These are phyloP conservation scores for Drosophila kikkawai DNA, from an alignment of 1,140 invertebrate genomes.

Conservation along the genomic window DNA sequence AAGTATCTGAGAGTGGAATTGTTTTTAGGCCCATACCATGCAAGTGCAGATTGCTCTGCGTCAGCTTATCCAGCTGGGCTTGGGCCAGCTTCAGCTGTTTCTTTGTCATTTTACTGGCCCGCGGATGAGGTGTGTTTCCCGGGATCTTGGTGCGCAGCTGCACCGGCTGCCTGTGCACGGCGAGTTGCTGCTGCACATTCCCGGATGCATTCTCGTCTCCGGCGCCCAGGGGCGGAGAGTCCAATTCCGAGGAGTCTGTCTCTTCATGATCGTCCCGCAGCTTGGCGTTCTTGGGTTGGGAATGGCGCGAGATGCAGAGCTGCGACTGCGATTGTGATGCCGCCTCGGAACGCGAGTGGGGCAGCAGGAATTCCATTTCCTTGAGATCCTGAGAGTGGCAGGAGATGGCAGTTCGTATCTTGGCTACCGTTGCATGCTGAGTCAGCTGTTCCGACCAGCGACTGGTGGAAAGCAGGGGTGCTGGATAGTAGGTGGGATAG, in stretches of 20 bases:
- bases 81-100: slow-evolving; percentile 88
- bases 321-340: slow-evolving; percentile 41
- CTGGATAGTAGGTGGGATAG: slow-evolving; percentile 59
- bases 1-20: not conserved
- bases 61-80: slow-evolving; percentile 90
- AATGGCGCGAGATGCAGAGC: slow-evolving; percentile 72
- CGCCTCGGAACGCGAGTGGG: slow-evolving; percentile 45
- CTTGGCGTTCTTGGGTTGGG: slow-evolving; percentile 70
- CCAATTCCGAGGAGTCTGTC: slow-evolving; percentile 23
- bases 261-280: slow-evolving; percentile 56
- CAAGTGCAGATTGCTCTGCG: slow-evolving; percentile 94
- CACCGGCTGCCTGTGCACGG: slow-evolving; percentile 70
- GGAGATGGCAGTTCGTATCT: slow-evolving; percentile 76
- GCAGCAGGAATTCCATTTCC: slow-evolving; percentile 85
- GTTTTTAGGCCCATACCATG: slow-evolving; percentile 89
- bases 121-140: slow-evolving; percentile 85
- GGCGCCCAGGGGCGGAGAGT: slow-evolving; percentile 11
- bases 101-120: slow-evolving; percentile 86
- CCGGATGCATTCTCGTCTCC: slow-evolving; percentile 59
- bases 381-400: slow-evolving; percentile 69
- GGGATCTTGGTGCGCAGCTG: slow-evolving; percentile 58
- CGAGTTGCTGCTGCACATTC: slow-evolving; percentile 52
- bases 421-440: slow-evolving; percentile 76
- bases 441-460: slow-evolving; percentile 79
- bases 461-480: slow-evolving; percentile 48